Base-by-base conservation (phyloP, 2,888 invertebrate genomes). In the Sinodicranocentrus sp. region DNA sequence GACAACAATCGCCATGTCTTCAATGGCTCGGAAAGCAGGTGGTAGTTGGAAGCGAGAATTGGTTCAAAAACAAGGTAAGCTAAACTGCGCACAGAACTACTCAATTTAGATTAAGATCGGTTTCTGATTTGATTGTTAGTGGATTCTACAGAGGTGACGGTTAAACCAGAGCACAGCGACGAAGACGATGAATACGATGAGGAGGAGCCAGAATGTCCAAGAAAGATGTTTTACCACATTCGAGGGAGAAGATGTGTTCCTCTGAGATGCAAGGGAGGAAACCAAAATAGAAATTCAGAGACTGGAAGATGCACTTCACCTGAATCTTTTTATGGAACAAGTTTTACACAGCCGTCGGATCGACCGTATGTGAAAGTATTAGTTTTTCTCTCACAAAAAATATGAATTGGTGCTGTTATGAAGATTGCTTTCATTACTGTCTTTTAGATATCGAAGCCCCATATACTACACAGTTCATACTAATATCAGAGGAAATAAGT, bases 21-120 rank as follows among this genome's bases (percentile, higher is more conserved):
- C 68, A 3, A 43, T 54, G 63, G 77, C 83, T 25, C 68, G 61
- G 21, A 83, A 83, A 26, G 83, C 83, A 1, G 77, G 83, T 2
- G 76, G 70, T 6, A 48, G 23, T 54, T 26, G 71, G 39, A 72
- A 26, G n/a, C 48, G 15, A n/a, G 15, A 13, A 48, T n/a, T 17
- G 39, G 13, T 39, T 39, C 39, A 6, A 8, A 6, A 39, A 13
- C 13, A 6, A 39, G 39, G 39, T 39, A 48, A 48, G 48, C 33
- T 43, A 6, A 6, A 43, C 43, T 13, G 8, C 43, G 13, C 43
- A 39, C 21, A 17, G 57, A 57, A 26, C 28, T 65, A 23, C n/a
- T n/a, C n/a, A n/a, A n/a, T n/a, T n/a, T n/a, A n/a, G n/a, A n/a
- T n/a, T n/a, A n/a, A n/a, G n/a, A n/a, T n/a, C n/a, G n/a, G n/a